Conservation (phyloP, 2,113 vertebrate species). For the Tragelaphus strepsiceros region DNA sequence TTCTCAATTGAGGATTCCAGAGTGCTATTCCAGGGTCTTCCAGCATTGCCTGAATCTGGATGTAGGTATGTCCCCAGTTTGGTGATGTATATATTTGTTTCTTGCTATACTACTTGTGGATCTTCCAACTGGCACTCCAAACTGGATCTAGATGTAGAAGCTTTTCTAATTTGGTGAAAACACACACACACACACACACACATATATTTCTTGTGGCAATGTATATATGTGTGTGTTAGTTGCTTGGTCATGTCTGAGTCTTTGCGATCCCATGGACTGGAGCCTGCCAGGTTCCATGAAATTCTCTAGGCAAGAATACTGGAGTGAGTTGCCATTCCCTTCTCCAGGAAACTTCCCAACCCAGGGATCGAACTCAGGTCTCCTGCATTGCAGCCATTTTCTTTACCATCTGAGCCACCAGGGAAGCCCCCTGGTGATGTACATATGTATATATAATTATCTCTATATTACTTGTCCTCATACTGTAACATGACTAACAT, state of each 20-base stretch:
- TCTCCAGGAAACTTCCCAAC: background rate
- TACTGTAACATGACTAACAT: background rate
- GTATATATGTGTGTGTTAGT: background rate
- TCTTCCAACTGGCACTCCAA: background rate
- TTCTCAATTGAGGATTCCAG: background rate
- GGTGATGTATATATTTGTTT: background rate
- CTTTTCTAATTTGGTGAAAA: background rate
- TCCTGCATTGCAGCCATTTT: background rate
- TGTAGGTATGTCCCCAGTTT: background rate
- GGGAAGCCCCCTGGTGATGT: background rate
- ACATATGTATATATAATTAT: background rate
- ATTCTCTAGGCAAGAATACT: background rate
- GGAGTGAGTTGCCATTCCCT: background rate
- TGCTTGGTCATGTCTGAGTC: fast-evolving
- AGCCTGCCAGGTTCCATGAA: background rate
- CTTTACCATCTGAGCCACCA: background rate
- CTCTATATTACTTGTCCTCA: background rate
- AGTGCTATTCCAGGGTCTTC: background rate
- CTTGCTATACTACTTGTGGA: background rate
- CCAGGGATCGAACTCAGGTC: background rate
- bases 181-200: background rate
- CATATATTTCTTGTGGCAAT: background rate
- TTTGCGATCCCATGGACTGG: background rate
- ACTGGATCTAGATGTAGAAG: background rate
- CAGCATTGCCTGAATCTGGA: background rate